Percentiles rank a stretch among this genome's conserved stretches.
These are phyloP conservation scores for Anguilla japonica DNA, from an alignment of 2,113 vertebrate species.

Conservation along the genomic window DNA sequence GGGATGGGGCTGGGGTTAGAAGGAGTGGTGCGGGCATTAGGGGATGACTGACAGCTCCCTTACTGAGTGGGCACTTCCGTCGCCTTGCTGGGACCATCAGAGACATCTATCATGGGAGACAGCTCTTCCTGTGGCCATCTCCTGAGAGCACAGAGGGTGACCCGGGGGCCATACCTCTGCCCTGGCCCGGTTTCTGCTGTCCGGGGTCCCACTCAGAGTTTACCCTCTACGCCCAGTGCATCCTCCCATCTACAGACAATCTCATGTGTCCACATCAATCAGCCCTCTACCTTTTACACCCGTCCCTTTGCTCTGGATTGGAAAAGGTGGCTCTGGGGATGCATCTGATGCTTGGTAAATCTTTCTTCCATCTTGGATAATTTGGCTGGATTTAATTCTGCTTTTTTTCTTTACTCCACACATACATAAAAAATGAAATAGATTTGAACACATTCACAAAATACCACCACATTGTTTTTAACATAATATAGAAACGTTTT, in stretches of 20 bases:
- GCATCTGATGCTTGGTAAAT: neutral
- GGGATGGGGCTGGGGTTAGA: neutral
- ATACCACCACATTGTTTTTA: no score
- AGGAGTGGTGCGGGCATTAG: constrained; percentile 2
- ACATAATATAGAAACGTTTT: no score
- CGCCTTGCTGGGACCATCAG: constrained; percentile 38
- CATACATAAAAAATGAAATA: neutral
- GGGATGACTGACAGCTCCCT: constrained; percentile 16
- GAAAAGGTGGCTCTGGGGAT: constrained; percentile 21
- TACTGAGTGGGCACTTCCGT: constrained; percentile 39
- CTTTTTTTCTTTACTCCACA: no score
- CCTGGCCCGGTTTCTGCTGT: constrained; percentile 42
- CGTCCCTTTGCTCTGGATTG: constrained; percentile 16
- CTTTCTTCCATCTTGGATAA: neutral
- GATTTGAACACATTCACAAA: neutral
- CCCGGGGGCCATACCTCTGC: constrained; percentile 51
- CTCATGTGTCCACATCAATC: constrained; percentile 51
- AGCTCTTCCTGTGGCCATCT: constrained; percentile 42
- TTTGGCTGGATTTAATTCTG: neutral
- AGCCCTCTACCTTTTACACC: constrained; percentile 23
- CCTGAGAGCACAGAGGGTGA: constrained; percentile 38
- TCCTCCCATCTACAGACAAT: constrained; percentile 45
- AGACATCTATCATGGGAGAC: constrained; percentile 56
- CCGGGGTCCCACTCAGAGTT: constrained; percentile 13
- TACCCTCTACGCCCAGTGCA: constrained; percentile 15